phyloP scores from a whole-genome alignment of 2,797 vertebrate genomes.

The Hafferia zeledoni region DNA sequence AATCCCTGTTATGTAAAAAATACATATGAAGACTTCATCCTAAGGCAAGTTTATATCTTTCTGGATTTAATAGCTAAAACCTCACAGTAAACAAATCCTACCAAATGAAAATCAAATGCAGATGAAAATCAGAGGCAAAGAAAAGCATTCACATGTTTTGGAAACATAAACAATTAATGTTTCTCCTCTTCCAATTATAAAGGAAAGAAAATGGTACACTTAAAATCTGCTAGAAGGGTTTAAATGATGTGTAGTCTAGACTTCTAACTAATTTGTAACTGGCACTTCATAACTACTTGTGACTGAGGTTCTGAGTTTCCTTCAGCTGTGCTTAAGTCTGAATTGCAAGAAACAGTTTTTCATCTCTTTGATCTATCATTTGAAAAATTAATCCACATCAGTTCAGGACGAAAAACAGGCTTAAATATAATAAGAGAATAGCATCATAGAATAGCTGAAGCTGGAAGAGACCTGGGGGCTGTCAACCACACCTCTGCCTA shows the following conservation, averaged over 20 bases:
- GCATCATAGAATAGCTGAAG: neutral
- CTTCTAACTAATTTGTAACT: neutral
- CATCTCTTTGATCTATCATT: neutral
- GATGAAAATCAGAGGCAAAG: neutral
- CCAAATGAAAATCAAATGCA: neutral
- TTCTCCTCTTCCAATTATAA: neutral
- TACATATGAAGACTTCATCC: neutral
- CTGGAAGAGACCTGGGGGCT: neutral
- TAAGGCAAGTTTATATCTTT: neutral
- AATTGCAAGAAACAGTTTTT: neutral
- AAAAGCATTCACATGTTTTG: neutral
- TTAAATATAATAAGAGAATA: neutral
- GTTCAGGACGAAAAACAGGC: neutral
- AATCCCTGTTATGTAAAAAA: neutral
- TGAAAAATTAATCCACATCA: neutral
- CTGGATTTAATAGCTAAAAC: neutral
- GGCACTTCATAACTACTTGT: neutral
- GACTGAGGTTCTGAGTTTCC: neutral
- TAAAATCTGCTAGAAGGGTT: neutral
- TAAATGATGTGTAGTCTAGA: neutral
- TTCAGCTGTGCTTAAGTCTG: neutral
- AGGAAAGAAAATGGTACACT: neutral
- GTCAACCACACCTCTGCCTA: neutral
- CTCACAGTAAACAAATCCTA: neutral
- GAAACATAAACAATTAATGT: neutral